Evolutionary conservation across 2,888 invertebrate genomes (phyloP), one percentile per base, ranked within the genome.

Genomic region (Peribatodes rhomboidaria): DNA sequence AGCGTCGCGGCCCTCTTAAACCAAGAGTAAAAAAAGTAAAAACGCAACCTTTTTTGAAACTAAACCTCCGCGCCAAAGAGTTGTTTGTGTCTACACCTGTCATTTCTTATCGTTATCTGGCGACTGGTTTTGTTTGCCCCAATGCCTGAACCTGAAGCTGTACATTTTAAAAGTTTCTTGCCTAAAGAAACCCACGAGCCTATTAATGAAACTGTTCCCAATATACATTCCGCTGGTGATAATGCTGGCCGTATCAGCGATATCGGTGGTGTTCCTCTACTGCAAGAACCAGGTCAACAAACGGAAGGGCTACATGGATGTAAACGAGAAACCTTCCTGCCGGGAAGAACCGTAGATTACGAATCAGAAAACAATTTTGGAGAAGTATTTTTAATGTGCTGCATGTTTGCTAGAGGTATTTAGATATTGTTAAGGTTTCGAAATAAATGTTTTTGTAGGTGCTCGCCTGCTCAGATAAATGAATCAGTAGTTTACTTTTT

Each of bases 271-370:
- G 16, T 89, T 78, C 70, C 75, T 92, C 31, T 91, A 88, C 70
- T 92, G 92, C 81, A 88, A 88, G 73, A 87, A 80, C 65, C 74
- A 82, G 67, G 70, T 75, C 0, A 79, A 76, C 61, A 75, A 82
- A 44, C 81, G 83, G 55, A 86, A 86, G 77, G 92, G 92, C 0
- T 92, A 92, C 70, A 85, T 90, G 79, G 88, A 90, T 63, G 92
- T 92, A 1, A 77, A 80, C 1, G 85, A 88, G 69, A 91, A 89
- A 72, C 92, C 92, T 0, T 85, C 73, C 3, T 56, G 78, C 68
- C 73, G 70, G 31, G 71, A 65, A 33, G 75, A 78, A 22, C 78
- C 78, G 16, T 71, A 71, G 39, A 11, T 3, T 22, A 6, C 14
- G 54, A 49, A 41, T 20, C 47, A 1, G 41, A 46, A 14, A 46